Percentiles rank a stretch among this genome's conserved stretches.
Conservation (phyloP, 2,797 vertebrate genomes). For the Sebastes cheni region DNA sequence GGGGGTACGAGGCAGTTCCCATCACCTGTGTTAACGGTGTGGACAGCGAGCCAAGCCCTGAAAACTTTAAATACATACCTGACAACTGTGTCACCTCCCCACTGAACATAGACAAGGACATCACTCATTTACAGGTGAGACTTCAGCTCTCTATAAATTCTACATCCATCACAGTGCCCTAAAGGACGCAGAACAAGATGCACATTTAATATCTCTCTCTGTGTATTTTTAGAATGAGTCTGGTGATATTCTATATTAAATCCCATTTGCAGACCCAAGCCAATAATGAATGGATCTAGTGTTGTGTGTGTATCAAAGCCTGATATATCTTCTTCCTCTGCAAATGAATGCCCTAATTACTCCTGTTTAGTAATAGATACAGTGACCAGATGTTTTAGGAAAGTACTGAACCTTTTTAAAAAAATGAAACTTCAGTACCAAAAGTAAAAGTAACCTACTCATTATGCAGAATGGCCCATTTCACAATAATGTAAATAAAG, state of each 20-base stretch:
- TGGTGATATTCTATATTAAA: neutral
- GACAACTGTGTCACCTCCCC: conserved; percentile 96
- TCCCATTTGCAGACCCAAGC: neutral
- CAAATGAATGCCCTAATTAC: too few species aligned
- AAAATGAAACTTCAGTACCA: too few species aligned
- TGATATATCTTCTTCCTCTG: neutral
- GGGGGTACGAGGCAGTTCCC: conserved; percentile 91
- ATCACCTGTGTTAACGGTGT: conserved; percentile 92
- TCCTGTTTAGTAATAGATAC: too few species aligned
- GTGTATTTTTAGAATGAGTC: neutral
- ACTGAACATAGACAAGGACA: conserved; percentile 94
- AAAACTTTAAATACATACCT: conserved; percentile 93
- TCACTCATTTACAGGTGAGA: conserved; percentile 93
- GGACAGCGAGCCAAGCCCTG: conserved; percentile 89
- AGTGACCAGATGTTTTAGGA: neutral
- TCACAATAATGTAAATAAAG: too few species aligned
- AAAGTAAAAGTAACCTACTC: too few species aligned
- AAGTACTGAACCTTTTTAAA: too few species aligned
- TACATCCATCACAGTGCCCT: neutral
- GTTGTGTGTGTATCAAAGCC: neutral
- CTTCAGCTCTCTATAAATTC: neutral
- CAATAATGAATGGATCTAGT: neutral
- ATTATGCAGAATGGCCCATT: too few species aligned
- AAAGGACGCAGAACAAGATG: neutral
- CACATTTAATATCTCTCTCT: neutral